phyloP scores from a whole-genome alignment of 2,888 invertebrate species.

The Archips xylosteana region DNA sequence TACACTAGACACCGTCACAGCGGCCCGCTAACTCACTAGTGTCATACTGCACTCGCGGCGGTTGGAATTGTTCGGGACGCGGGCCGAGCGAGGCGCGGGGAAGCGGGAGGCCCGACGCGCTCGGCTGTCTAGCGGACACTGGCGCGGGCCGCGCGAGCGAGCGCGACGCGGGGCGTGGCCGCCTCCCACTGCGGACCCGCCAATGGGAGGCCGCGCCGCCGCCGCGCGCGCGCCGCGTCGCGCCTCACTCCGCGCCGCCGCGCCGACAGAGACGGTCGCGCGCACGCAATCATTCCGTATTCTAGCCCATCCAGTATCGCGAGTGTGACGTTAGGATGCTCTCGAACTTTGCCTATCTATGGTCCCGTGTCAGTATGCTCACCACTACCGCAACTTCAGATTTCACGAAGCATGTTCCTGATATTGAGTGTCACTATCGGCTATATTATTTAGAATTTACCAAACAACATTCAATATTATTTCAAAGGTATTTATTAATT shows the following conservation, averaged over 20 bases:
- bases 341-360: neutral
- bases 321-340: slow-evolving; percentile 46
- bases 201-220: slow-evolving; percentile 71
- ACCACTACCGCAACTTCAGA: neutral
- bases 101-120: slow-evolving; percentile 85
- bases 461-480: neutral
- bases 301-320: slow-evolving; percentile 50
- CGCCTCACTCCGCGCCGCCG: slow-evolving; percentile 54
- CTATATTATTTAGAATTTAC: neutral
- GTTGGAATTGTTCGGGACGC: slow-evolving; percentile 70
- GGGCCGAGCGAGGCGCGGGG: slow-evolving; percentile 85
- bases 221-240: slow-evolving; percentile 56
- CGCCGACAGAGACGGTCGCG: slow-evolving; percentile 66
- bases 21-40: slow-evolving; percentile 85
- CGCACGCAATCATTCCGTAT: slow-evolving; percentile 59
- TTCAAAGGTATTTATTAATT: neutral
- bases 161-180: slow-evolving; percentile 57
- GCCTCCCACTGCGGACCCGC: slow-evolving; percentile 50
- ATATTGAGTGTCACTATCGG: neutral
- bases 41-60: slow-evolving; percentile 85
- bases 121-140: slow-evolving; percentile 85
- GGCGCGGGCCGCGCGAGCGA: slow-evolving; percentile 70
- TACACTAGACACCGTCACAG: slow-evolving; percentile 84
- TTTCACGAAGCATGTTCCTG: neutral
- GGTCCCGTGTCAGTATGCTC: slow-evolving; percentile 9